Evolutionary conservation across 2,797 vertebrate species (phyloP), one percentile per base, ranked within the genome.

Genomic region (Zenarchopterus dispar): DNA sequence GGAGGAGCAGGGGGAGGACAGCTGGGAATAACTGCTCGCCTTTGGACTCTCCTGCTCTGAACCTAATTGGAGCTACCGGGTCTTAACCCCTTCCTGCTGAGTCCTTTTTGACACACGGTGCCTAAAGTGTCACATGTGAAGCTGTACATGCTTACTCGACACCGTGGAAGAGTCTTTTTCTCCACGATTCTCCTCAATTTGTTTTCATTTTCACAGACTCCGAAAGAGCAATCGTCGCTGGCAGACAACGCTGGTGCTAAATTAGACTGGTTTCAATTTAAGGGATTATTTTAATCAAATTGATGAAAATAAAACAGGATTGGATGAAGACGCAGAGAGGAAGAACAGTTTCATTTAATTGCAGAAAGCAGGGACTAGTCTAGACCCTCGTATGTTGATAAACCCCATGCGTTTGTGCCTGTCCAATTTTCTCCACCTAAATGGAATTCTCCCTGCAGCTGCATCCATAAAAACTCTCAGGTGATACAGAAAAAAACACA

Each of bases 201-300:
- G 75, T 75, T 84, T 84, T 49, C 51, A 46, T 69, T 49, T 44
- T 60, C 72, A 59, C 42, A 65, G 63, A 17, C 36, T 67, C 31
- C 43, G 41, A 77, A 60, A 70, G 49, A 62, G 63, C 31, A 0
- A 56, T 31, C 5, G 17, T 0, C 52, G 65, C 73, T 59, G 70
- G 64, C 62, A 64, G 65, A 70, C 48, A 3, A 21, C 3, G 51
- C 3, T 0, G 66, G 18, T 1, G 62, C 72, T 67, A 73, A 80
- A 82, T 81, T 76, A 88, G 70, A 44, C 68, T 0, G 57, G 41
- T 79, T 86, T 84, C 85, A 85, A 82, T 84, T 89, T 75, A 67
- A 84, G 68, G 68, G 84, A 82, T 85, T 62, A 84, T 86, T 82
- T 82, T 70, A 75, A 81, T 82, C 71, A 78, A 84, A 84, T 74